Conservation (phyloP, 1,140 invertebrate genomes). For the Venustaconcha ellipsiformis region DNA sequence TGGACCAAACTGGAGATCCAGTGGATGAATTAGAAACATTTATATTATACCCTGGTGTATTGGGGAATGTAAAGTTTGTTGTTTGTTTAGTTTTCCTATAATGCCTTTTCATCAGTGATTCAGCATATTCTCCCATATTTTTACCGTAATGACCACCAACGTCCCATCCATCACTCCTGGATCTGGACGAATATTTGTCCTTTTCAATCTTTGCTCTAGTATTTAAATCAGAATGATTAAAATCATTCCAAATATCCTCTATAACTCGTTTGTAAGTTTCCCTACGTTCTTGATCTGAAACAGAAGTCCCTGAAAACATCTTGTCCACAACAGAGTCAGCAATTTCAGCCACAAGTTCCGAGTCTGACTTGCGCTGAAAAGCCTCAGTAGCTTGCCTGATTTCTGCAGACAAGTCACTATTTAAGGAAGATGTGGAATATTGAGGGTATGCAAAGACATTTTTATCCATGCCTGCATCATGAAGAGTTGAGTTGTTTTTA, state of each 20-base stretch:
- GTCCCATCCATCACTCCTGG: no score
- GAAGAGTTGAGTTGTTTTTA: no score
- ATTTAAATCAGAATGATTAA: conserved; percentile 10
- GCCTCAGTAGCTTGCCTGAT: conserved; percentile 8
- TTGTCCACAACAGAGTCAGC: conserved; percentile 41
- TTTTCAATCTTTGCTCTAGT: no score
- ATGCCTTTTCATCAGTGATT: conserved; percentile 46
- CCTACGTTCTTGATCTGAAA: conserved; percentile 17
- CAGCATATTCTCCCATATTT: conserved; percentile 23
- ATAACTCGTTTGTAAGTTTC: conserved; percentile 30
- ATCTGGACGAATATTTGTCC: no score
- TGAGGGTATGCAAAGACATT: no score
- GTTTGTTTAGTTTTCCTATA: conserved; percentile 5
- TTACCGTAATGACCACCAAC: conserved; percentile 13
- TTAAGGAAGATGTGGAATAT: no score
- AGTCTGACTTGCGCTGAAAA: conserved; percentile 30
- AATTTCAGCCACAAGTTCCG: conserved; percentile 35
- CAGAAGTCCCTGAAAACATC: conserved; percentile 30
- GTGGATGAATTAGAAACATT: neutral
- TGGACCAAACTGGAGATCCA: conserved; percentile 6
- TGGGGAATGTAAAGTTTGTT: no score
- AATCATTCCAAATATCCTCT: conserved; percentile 42
- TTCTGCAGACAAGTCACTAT: no score
- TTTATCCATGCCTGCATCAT: no score
- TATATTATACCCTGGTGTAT: no score